Base-by-base conservation (phyloP, 2,888 invertebrate genomes). In the Nomada hirtipes region DNA sequence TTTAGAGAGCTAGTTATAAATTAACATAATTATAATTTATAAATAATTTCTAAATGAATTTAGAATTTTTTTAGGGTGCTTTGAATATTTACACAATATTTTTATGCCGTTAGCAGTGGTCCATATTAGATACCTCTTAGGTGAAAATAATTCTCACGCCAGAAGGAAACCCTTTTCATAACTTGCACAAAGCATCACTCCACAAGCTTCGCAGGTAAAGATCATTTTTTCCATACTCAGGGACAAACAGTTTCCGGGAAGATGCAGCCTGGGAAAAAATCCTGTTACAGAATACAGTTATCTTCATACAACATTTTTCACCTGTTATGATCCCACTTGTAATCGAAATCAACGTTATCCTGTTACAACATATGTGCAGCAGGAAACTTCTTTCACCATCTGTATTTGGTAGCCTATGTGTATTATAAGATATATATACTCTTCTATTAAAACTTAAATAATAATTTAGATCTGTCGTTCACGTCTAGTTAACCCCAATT, bases 201-300 rank as follows among this genome's bases (percentile, higher is more conserved):
- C 23, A 60, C 23, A 64, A 79, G 29, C n/a, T 9, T 36, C 29
- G 20, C 75, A 60, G 69, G 50, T 60, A 74, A 26, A 29, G 53
- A 63, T 63, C 20, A 64, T 59, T 67, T 73, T 67, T 76, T 70
- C 64, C 50, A 53, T 20, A 20, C 7, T 47, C 36, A 29, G 65
- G 60, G 53, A 53, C 53, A 61, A 44, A 64, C 42, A 61, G 29
- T 64, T 82, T 81, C 69, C 74, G 77, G 79, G 47, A 36, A 36
- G 36, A 77, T 50, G 72, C 69, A 42, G 71, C 79, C 70, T 36
- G 69, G 88, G 84, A 83, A 73, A 69, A 86, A 86, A 79, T 90
- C 88, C 87, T 88, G 87, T 90, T 89, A 89, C 77, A 86, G 73
- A 87, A 90, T 91, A 85, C 86, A 83, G 89, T 85, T 86, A 87